These are phyloP conservation scores for Pseudeuparius sepicola DNA, from an alignment of 2,888 invertebrate species.

Conservation along the genomic window DNA sequence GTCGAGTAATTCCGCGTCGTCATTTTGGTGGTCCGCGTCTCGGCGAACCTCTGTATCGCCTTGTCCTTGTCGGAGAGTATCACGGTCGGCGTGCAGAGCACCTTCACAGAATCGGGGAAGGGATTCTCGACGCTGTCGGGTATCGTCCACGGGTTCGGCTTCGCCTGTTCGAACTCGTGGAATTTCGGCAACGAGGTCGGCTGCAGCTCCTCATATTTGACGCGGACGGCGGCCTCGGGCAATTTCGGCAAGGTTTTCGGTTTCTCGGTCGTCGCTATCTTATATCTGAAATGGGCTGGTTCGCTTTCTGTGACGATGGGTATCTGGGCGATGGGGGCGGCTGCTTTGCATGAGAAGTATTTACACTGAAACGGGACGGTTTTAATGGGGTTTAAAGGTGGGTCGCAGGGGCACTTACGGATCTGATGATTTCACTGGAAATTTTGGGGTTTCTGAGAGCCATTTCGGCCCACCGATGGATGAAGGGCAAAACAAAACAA, in stretches of 20 bases:
- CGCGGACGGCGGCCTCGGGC: constrained; percentile 9
- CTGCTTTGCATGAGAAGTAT: constrained; percentile 17
- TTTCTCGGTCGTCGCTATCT: constrained; percentile 16
- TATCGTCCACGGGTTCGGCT: background rate
- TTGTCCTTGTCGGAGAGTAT: background rate
- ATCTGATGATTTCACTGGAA: constrained; percentile 22
- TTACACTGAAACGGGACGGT: constrained; percentile 20
- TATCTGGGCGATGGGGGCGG: constrained; percentile 9
- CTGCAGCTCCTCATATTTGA: constrained; percentile 20
- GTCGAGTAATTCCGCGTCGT: no score
- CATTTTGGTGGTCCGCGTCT: no score
- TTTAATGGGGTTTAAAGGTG: constrained; percentile 2
- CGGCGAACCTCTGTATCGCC: background rate
- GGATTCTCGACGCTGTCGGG: no score
- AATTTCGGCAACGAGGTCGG: constrained; percentile 19
- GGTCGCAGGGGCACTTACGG: constrained; percentile 25
- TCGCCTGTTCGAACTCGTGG: constrained; percentile 8
- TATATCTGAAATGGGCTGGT: constrained; percentile 15
- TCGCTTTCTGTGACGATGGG: constrained; percentile 3
- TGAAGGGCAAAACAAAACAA: constrained; percentile 15
- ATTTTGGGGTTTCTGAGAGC: constrained; percentile 26
- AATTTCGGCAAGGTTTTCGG: constrained; percentile 16
- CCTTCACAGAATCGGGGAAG: background rate
- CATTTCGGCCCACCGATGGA: constrained; percentile 22
- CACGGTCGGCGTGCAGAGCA: background rate